Conservation (phyloP, 2,113 vertebrate species). For the Ciconia stormi region DNA sequence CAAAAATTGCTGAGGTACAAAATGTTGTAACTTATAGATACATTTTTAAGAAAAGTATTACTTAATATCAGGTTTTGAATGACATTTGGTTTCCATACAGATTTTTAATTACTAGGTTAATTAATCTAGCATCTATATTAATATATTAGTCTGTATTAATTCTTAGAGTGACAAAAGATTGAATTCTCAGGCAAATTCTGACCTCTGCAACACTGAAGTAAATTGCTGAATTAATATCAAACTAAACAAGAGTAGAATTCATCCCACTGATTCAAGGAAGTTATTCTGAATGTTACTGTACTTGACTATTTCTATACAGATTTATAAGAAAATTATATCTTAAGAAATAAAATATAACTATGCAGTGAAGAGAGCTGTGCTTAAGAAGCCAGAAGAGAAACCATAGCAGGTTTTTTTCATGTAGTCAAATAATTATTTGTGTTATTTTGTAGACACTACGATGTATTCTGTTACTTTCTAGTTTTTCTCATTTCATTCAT, state of each 20-base stretch:
- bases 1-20: not conserved
- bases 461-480: not conserved
- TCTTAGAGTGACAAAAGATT: not conserved
- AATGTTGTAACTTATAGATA: not conserved
- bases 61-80: not conserved
- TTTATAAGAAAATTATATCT: not conserved
- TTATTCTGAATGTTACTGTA: not conserved
- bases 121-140: not conserved
- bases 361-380: not conserved
- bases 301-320: not conserved
- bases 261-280: not conserved
- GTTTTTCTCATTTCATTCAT: not conserved
- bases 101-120: not conserved
- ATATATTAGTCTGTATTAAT: not conserved
- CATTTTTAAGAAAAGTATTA: fast-evolving
- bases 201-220: not conserved
- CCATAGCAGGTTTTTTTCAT: not conserved
- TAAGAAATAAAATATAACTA: not conserved
- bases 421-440: not conserved
- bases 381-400: not conserved
- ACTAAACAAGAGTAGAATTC: not conserved
- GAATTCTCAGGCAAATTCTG: not conserved
- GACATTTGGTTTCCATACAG: not conserved
- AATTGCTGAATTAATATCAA: not conserved
- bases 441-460: not conserved